Evolutionary conservation across 2,797 vertebrate species (phyloP), one percentile per base, ranked within the genome.

Genomic region (Rhinella marina): DNA sequence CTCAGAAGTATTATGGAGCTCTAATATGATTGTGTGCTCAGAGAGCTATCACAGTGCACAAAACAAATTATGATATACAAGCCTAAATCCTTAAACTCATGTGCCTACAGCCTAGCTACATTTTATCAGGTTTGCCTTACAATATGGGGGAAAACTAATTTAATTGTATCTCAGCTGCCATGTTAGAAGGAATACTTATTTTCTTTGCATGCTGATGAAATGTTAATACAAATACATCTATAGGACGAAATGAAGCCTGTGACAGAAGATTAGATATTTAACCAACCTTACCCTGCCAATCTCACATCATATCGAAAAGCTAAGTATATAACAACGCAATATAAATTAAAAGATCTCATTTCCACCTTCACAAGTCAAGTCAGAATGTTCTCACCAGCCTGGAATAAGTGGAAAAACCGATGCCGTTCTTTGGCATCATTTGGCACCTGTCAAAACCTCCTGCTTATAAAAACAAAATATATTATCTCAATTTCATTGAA

Each of bases 271-370:
- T 70, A 83, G 66, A 72, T 72, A 32, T 84, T 84, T 62, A 85
- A 61, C 72, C 66, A 76, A 29, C 72, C 32, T 48, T 85, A 85
- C 72, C 52, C 72, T 85, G 83, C 57, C 57, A 85, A 85, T 85
- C 56, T 52, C 16, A 5, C 75, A 76, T 76, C 32, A 85, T 13
- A 32, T 41, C 61, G 82, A 32, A 75, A 72, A 75, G 56, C 54
- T 59, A 48, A 75, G 32, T 84, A 84, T 84, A 75, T 75, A 73
- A 75, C 70, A 75, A 84, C 50, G 54, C 82, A 59, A 50, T n/a
- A 48, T 76, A 75, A 84, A 84, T 61, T 72, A 72, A 83, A 83
- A 83, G 66, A 83, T 83, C 66, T 84, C 17, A 73, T 84, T 84
- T 84, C 54, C 68, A 54, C 64, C 66, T 83, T 70, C 73, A 83